Evolutionary conservation across 92 coral and sea anemone genomes (phyloP).

Genomic region (Chrysogorgia sp.): DNA sequence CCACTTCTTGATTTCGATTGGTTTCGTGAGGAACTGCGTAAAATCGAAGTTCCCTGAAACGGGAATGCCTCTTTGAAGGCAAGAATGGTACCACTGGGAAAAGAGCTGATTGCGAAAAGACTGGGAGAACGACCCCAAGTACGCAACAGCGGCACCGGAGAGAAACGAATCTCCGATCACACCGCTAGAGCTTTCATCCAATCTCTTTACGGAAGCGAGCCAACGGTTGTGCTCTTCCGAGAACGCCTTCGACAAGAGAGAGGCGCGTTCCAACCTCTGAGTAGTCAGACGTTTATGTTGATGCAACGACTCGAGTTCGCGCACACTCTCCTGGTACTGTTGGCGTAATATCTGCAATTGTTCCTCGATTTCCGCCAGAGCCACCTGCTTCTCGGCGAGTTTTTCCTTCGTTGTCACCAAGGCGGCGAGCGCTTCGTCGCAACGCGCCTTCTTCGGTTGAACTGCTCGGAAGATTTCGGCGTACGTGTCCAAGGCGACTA

Average conservation of each 20-base stretch:
- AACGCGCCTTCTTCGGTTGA: slow-evolving; percentile 87
- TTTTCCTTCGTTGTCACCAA: slow-evolving; percentile 79
- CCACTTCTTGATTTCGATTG: slow-evolving; percentile 87
- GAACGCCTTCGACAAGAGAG: slow-evolving; percentile 79
- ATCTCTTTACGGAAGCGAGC: slow-evolving; percentile 67
- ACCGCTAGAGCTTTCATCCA: slow-evolving; percentile 64
- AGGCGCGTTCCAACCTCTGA: slow-evolving; percentile 81
- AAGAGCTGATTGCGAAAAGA: slow-evolving; percentile 67
- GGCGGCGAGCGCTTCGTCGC: slow-evolving; percentile 86
- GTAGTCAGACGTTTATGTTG: slow-evolving; percentile 82
- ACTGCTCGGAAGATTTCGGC: slow-evolving; percentile 95
- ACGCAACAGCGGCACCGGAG: slow-evolving; percentile 81
- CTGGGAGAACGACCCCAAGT: slow-evolving; percentile 87
- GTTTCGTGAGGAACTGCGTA: slow-evolving; percentile 82
- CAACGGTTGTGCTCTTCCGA: slow-evolving; percentile 96
- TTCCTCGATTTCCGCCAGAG: slow-evolving; percentile 81
- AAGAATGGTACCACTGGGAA: slow-evolving; percentile 74
- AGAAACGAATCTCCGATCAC: slow-evolving; percentile 85
- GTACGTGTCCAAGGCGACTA: slow-evolving; percentile 92
- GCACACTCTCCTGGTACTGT: slow-evolving; percentile 88
- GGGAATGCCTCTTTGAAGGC: slow-evolving; percentile 68
- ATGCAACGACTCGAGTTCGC: slow-evolving; percentile 76
- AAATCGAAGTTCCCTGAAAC: slow-evolving; percentile 81
- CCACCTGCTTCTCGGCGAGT: slow-evolving; percentile 78
- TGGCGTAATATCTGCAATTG: slow-evolving; percentile 79